Evolutionary conservation across 2,113 vertebrate species (phyloP).

Genomic region (Tachycineta bicolor): DNA sequence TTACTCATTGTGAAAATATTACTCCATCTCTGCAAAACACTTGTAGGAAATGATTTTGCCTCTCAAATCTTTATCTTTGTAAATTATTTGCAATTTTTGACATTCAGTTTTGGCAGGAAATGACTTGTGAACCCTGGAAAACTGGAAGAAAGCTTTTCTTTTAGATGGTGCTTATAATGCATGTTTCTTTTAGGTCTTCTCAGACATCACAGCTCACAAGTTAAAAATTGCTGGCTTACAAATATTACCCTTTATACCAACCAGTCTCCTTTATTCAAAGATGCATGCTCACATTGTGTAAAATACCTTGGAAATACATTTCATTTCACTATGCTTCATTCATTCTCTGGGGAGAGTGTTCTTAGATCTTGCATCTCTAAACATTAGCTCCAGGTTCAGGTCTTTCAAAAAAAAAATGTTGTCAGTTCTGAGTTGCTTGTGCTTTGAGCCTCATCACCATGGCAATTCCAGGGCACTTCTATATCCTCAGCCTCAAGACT

Average conservation of each 20-base stretch:
- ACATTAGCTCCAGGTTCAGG: neutral
- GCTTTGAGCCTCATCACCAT: neutral
- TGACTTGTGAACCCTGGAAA: neutral
- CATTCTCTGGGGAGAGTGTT: fast-evolving
- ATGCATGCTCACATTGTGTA: neutral
- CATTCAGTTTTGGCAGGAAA: neutral
- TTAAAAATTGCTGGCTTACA: neutral
- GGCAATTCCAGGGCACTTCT: neutral
- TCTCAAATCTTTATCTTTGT: neutral
- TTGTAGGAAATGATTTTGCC: neutral
- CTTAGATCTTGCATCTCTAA: neutral
- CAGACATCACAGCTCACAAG: neutral
- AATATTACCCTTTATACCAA: neutral
- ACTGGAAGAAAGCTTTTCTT: neutral
- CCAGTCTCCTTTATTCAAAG: neutral
- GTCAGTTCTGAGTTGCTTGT: neutral
- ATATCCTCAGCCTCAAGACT: neutral
- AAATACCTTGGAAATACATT: neutral
- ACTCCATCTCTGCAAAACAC: neutral
- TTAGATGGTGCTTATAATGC: neutral
- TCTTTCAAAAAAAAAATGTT: neutral
- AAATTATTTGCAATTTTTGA: neutral
- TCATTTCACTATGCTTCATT: neutral
- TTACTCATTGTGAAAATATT: neutral
- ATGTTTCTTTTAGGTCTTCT: neutral